Conservation (phyloP, 1,140 invertebrate genomes). For the Pseudomyrmex pallidus region DNA sequence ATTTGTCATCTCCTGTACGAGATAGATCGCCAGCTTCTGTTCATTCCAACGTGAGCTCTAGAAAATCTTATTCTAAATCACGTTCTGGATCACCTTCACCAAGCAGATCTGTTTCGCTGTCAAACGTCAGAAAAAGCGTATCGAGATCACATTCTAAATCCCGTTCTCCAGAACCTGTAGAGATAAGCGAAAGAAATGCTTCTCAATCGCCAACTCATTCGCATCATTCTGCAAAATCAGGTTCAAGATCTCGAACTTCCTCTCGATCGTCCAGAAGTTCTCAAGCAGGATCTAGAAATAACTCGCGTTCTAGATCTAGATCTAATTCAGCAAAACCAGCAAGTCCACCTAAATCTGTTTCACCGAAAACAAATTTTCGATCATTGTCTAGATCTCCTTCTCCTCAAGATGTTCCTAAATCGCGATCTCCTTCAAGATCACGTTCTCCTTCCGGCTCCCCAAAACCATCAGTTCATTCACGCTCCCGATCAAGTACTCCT, state of each 20-base stretch:
- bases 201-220: conserved; percentile 54
- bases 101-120: conserved; percentile 50
- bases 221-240: conserved; percentile 54
- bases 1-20: conserved; percentile 56
- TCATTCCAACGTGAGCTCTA: conserved; percentile 59
- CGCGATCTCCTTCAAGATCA: conserved; percentile 67
- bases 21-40: conserved; percentile 59
- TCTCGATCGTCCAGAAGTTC: conserved; percentile 65
- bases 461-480: conserved; percentile 29
- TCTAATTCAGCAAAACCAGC: conserved; percentile 54
- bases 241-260: conserved; percentile 66
- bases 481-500: conserved; percentile 33
- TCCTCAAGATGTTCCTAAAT: conserved; percentile 41
- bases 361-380: conserved; percentile 54
- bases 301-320: conserved; percentile 67
- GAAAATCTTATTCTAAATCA: conserved; percentile 70
- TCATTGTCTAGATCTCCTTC: conserved; percentile 61
- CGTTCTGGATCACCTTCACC: conserved; percentile 58
- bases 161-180: conserved; percentile 38
- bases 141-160: conserved; percentile 69
- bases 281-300: conserved; percentile 52
- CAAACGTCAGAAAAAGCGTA: conserved; percentile 10
- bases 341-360: conserved; percentile 44
- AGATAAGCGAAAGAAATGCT: conserved; percentile 7
- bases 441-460: conserved; percentile 56